Evolutionary conservation across 2,888 invertebrate species (phyloP).

Genomic region (Clanis bilineata): DNA sequence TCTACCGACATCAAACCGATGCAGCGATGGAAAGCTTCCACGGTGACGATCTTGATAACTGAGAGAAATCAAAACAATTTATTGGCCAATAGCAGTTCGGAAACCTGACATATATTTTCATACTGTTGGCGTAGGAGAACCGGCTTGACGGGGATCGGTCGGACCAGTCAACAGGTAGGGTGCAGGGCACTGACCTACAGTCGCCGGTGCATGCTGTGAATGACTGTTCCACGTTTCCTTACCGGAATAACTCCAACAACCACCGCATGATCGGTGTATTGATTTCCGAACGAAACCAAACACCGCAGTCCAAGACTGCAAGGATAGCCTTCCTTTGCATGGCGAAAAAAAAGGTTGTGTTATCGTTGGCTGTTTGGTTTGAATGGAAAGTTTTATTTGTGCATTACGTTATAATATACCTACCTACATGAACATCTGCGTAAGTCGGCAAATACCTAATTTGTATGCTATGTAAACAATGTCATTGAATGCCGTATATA

Average conservation of each 20-base stretch:
- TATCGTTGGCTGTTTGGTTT: neutral
- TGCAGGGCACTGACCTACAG: conserved; percentile 78
- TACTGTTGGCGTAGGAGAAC: conserved; percentile 57
- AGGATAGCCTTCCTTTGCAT: neutral
- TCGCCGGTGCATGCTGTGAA: conserved; percentile 63
- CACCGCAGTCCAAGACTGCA: neutral
- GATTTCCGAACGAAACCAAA: conserved; percentile 22
- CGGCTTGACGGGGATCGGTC: conserved; percentile 65
- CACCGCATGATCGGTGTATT: conserved; percentile 23
- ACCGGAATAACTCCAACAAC: conserved; percentile 6
- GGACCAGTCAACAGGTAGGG: conserved; percentile 76
- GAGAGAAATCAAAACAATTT: conserved; percentile 27
- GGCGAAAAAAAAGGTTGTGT: neutral
- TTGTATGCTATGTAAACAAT: conserved; percentile 15
- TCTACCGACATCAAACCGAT: conserved; percentile 7
- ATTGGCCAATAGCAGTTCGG: conserved; percentile 45
- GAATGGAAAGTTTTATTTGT: conserved; percentile 7
- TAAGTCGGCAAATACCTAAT: conserved; percentile 10
- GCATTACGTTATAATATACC: neutral
- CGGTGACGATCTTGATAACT: conserved; percentile 10
- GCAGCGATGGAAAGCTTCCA: conserved; percentile 13
- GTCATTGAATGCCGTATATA: conserved; percentile 1
- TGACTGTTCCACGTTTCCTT: conserved; percentile 41
- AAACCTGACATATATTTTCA: conserved; percentile 54
- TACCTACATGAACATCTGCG: conserved; percentile 10